Conservation (phyloP, 2,888 invertebrate genomes). For the Brenthis daphne region DNA sequence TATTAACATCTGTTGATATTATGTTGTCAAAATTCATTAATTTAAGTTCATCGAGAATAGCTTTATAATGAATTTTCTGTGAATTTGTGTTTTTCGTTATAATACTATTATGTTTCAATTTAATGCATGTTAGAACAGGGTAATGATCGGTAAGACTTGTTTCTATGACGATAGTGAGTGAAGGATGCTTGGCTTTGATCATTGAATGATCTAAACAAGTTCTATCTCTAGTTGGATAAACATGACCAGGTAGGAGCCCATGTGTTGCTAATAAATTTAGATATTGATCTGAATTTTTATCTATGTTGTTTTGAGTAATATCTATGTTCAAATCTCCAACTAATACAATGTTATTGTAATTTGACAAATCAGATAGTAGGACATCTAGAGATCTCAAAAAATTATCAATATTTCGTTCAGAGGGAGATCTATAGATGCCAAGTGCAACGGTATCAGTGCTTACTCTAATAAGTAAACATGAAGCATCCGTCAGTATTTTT, state of each 20-base stretch:
- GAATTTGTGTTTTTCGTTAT: not conserved
- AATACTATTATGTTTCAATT: not conserved
- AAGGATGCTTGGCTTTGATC: not conserved
- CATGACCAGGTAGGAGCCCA: not conserved
- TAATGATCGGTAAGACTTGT: not conserved
- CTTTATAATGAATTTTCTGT: not conserved
- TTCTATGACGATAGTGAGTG: too few species aligned
- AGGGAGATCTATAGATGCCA: not conserved
- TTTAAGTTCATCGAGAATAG: not conserved
- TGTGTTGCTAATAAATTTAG: not conserved
- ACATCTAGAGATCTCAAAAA: not conserved
- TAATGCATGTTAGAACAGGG: not conserved
- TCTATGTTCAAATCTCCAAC: not conserved
- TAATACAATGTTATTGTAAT: not conserved
- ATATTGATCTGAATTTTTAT: not conserved
- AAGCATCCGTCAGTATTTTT: not conserved
- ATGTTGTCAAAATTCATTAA: not conserved
- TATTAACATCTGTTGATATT: not conserved
- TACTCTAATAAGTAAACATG: not conserved
- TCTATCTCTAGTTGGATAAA: not conserved
- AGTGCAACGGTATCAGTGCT: not conserved
- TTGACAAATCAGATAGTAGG: not conserved
- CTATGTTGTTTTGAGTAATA: not conserved
- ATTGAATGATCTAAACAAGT: not conserved
- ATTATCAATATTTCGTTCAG: not conserved